A percentile compares a stretch with the other conserved stretches of the same genome.
phyloP scores from a whole-genome alignment of 1,140 invertebrate species.

The Bombus confusus region DNA sequence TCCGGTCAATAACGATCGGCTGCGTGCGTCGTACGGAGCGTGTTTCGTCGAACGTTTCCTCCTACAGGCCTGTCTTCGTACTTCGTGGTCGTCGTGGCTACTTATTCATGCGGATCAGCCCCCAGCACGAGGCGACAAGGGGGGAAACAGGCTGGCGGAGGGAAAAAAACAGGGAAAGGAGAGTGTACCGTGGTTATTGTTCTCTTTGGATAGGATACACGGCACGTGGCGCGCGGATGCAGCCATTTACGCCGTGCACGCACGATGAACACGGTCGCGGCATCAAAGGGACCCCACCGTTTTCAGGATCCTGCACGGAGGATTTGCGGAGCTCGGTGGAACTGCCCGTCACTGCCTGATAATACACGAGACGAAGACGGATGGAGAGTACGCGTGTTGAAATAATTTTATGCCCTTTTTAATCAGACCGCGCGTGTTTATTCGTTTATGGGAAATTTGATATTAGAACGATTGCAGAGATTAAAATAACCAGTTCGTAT shows the following conservation, averaged over 20 bases:
- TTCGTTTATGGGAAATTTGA: no score
- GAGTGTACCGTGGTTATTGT: conserved; percentile 22
- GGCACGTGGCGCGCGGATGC: conserved; percentile 38
- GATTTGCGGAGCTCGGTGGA: background rate
- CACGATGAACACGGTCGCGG: background rate
- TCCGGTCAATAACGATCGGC: conserved; percentile 47
- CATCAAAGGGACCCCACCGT: conserved; percentile 1
- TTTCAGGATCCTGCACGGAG: background rate
- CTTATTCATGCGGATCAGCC: conserved; percentile 45
- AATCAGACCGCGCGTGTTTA: no score
- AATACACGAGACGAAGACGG: background rate
- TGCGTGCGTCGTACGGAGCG: background rate
- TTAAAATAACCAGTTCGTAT: no score
- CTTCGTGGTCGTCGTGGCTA: conserved; percentile 22
- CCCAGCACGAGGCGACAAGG: background rate
- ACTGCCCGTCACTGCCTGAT: background rate
- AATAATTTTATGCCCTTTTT: background rate
- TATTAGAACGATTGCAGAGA: no score
- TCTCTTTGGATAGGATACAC: conserved; percentile 19
- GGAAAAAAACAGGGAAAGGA: background rate
- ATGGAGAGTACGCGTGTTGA: background rate
- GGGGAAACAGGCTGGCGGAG: background rate
- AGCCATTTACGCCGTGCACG: conserved; percentile 32
- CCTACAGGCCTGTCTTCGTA: background rate
- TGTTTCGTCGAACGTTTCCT: conserved; percentile 11